Evolutionary conservation across 2,113 vertebrate species (phyloP), one percentile per base, ranked within the genome.

Genomic region (Heteronetta atricapilla): DNA sequence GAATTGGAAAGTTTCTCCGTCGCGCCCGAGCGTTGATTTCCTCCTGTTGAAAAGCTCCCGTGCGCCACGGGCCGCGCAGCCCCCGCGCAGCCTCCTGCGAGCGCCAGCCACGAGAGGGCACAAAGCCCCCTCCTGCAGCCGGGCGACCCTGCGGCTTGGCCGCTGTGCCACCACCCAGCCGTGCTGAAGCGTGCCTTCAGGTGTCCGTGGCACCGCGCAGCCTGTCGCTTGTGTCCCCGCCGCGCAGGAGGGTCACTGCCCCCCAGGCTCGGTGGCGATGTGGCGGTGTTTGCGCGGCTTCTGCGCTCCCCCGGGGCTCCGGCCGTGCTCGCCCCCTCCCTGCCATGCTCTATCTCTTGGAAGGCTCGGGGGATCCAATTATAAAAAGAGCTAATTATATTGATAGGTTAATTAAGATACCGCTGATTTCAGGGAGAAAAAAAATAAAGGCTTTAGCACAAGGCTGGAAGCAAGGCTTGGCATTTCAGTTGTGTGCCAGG

Each of bases 81-180:
- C 8, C 38, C 58, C 0, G 46, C 3, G 21, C 69, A 40, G 89
- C 78, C 72, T 10, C 64, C 62, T 40, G 62, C 2, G 13, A 58
- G 88, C 33, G 5, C 20, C 75, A 58, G 88, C 95, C 95, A 94
- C 94, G 85, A 96, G 95, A 89, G 95, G 95, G 95, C 94, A 87
- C 88, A 96, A 89, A 90, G 95, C 62, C 38, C 75, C 26, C 3
- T 87, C 58, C 46, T 19, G 56, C 56, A 26, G 50, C 50, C 7
- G 21, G 60, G 62, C 42, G 23, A 12, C 60, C 38, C 25, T 28
- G 60, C 60, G 42, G 28, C n/a, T n/a, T 7, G 20, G 56, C 11
- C 56, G 3, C 6, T 13, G 38, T 3, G 8, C 62, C 16, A 40
- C 18, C 52, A 25, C 5, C 52, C 40, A 23, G 23, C 22, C 2